Evolutionary conservation across 1,140 invertebrate genomes (phyloP).

Genomic region (Pseudomyrmex flavicornis): DNA sequence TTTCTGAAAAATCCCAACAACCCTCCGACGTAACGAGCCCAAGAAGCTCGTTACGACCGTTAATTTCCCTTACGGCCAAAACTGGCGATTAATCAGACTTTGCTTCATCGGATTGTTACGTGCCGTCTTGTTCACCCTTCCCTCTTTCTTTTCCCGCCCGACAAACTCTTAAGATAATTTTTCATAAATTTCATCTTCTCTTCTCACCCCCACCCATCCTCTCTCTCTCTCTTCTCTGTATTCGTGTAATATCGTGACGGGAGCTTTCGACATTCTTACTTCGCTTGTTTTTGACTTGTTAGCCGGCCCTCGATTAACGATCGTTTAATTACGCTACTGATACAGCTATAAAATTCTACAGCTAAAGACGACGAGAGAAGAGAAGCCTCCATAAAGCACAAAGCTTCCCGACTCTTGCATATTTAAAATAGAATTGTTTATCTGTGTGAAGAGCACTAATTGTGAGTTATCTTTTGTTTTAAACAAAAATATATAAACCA

Average conservation of each 20-base stretch:
- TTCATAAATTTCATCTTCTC: slow-evolving; percentile 76
- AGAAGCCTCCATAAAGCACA: neutral
- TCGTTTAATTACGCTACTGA: slow-evolving; percentile 39
- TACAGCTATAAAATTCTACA: slow-evolving; percentile 19
- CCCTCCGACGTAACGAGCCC: slow-evolving; percentile 63
- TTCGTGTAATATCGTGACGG: slow-evolving; percentile 13
- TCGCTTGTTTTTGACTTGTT: slow-evolving; percentile 30
- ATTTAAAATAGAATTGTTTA: neutral
- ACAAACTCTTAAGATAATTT: slow-evolving; percentile 72
- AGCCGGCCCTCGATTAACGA: slow-evolving; percentile 28
- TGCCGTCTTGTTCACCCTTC: slow-evolving; percentile 72
- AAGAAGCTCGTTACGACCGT: slow-evolving; percentile 70
- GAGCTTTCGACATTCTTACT: slow-evolving; percentile 49
- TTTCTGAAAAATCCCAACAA: slow-evolving; percentile 63
- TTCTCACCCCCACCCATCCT: neutral
- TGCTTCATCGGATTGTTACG: slow-evolving; percentile 75
- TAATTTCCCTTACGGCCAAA: slow-evolving; percentile 74
- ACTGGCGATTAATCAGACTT: slow-evolving; percentile 79
- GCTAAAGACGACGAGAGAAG: neutral
- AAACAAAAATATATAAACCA: neutral
- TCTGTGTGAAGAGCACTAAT: neutral
- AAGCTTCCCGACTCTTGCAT: neutral
- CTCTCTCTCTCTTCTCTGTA: neutral
- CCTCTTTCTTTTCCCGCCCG: slow-evolving; percentile 3
- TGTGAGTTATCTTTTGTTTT: no score